These are phyloP conservation scores for Pristis pectinata DNA, from an alignment of 2,797 vertebrate species.

Conservation along the genomic window DNA sequence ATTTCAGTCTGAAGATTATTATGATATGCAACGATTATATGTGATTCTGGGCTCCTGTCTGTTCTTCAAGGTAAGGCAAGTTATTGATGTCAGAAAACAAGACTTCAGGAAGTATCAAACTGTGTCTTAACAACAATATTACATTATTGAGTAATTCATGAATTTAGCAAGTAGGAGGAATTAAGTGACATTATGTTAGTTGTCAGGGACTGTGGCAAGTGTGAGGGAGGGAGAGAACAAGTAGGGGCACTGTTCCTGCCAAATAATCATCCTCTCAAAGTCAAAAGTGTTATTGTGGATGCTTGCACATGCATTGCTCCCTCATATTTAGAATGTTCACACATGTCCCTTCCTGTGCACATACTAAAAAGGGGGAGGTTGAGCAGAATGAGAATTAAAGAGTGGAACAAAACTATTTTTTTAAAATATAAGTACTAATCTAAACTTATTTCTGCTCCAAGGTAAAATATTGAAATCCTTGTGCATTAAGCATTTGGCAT, in stretches of 20 bases:
- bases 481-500: neutral
- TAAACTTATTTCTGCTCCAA: neutral
- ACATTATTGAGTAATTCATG: conserved; percentile 36
- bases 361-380: conserved; percentile 18
- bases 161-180: conserved; percentile 40
- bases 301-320: too few species aligned
- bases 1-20: conserved; percentile 86
- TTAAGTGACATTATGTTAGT: conserved; percentile 1
- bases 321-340: too few species aligned
- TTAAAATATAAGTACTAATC: neutral
- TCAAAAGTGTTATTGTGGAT: too few species aligned
- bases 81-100: conserved; percentile 25
- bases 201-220: neutral
- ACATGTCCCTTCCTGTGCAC: too few species aligned
- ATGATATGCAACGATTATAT: conserved; percentile 82
- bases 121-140: conserved; percentile 38
- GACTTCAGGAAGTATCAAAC: conserved; percentile 34
- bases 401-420: conserved; percentile 34
- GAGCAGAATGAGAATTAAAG: conserved; percentile 36
- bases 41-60: conserved; percentile 84
- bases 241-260: too few species aligned
- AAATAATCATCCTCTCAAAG: too few species aligned
- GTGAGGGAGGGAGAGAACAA: too few species aligned
- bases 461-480: neutral
- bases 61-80: conserved; percentile 81